Evolutionary conservation across 2,113 vertebrate species (phyloP).

Genomic region (Protomyctophum bolini): DNA sequence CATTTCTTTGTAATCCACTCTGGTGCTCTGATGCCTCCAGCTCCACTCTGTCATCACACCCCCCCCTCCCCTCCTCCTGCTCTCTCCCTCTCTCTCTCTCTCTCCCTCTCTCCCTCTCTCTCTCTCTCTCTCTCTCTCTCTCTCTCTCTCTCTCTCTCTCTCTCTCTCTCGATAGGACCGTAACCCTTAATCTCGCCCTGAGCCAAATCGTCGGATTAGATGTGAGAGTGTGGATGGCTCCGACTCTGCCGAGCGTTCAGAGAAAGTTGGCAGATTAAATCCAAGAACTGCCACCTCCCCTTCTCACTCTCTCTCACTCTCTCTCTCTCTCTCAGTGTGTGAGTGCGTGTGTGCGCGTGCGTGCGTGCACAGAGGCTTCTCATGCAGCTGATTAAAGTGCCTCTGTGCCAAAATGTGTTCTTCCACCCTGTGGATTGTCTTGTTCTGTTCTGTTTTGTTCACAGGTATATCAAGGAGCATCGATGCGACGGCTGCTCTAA

Average conservation of each 20-base stretch:
- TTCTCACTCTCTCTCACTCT: slow-evolving; percentile 4
- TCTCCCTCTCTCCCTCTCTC: not conserved
- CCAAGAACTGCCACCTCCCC: slow-evolving; percentile 41
- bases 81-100: slow-evolving; percentile 32
- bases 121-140: slow-evolving; percentile 22
- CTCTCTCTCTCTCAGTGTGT: slow-evolving; percentile 8
- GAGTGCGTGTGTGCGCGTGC: too few species aligned
- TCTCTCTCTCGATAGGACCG: slow-evolving; percentile 18
- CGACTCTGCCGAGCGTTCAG: slow-evolving; percentile 60
- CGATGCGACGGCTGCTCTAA: too few species aligned
- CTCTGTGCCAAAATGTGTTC: not conserved
- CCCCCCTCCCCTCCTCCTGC: slow-evolving; percentile 7
- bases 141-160: slow-evolving; percentile 24
- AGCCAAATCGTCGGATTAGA: slow-evolving; percentile 76
- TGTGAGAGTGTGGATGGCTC: slow-evolving; percentile 46
- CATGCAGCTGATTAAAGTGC: slow-evolving; percentile 7
- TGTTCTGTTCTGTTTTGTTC: not conserved
- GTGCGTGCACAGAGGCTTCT: not conserved
- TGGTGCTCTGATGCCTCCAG: slow-evolving; percentile 11
- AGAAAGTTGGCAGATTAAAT: slow-evolving; percentile 76
- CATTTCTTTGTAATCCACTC: too few species aligned
- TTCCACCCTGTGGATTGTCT: not conserved
- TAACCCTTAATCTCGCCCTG: slow-evolving; percentile 68
- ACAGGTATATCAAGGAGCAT: too few species aligned
- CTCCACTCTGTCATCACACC: slow-evolving; percentile 8